A percentile compares a stretch with the other conserved stretches of the same genome.
phyloP scores from a whole-genome alignment of 2,113 vertebrate species.

The Brevimyrus niger region DNA sequence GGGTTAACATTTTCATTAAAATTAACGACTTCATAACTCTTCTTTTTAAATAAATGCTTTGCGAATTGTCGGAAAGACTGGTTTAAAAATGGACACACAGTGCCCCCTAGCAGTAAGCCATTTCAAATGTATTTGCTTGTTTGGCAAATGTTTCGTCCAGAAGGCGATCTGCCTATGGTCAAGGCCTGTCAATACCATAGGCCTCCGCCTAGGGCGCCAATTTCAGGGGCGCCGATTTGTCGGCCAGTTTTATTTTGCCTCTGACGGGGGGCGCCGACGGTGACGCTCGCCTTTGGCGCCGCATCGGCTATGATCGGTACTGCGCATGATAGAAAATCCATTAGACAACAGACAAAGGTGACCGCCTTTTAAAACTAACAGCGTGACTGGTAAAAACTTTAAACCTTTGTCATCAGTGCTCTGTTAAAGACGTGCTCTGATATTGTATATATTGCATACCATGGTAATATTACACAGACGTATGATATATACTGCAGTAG shows the following conservation, averaged over 20 bases:
- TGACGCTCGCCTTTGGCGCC: neutral
- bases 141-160: neutral
- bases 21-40: slow-evolving; percentile 1
- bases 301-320: neutral
- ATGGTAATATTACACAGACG: neutral
- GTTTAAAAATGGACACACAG: slow-evolving; percentile 6
- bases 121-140: neutral
- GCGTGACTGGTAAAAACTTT: neutral
- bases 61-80: neutral
- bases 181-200: neutral
- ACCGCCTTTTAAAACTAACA: neutral
- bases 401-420: neutral
- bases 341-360: neutral
- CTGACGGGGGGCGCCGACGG: neutral
- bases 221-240: neutral
- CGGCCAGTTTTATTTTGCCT: neutral
- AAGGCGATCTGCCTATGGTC: neutral
- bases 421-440: neutral
- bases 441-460: neutral
- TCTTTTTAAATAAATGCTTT: neutral
- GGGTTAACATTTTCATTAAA: neutral
- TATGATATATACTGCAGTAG: neutral
- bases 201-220: neutral
- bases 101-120: slow-evolving; percentile 17
- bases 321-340: neutral